A percentile compares a stretch with the other conserved stretches of the same genome.
These are phyloP conservation scores for Brachionus calyciflorus DNA, from an alignment of 1,140 invertebrate species.

Conservation along the genomic window DNA sequence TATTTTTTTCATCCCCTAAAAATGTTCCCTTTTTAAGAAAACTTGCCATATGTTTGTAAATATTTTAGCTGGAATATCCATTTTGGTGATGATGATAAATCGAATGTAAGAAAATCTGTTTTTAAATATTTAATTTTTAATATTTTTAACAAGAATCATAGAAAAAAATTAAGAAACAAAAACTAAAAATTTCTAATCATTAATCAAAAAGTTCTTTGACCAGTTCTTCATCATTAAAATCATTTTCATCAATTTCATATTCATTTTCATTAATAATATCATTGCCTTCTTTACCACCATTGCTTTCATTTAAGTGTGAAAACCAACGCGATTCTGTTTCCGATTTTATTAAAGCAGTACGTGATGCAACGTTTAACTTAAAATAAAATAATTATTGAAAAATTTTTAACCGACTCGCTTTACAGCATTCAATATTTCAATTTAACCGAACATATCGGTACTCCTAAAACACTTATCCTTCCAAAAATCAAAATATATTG, in stretches of 20 bases:
- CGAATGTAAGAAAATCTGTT: too few species aligned
- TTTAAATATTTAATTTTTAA: too few species aligned
- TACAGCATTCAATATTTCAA: too few species aligned
- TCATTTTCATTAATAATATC: slow-evolving; percentile 24
- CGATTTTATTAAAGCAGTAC: slow-evolving; percentile 24
- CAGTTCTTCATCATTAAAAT: slow-evolving; percentile 17
- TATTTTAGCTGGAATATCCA: too few species aligned
- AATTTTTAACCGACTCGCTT: neutral
- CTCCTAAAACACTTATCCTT: too few species aligned
- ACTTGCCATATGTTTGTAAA: too few species aligned
- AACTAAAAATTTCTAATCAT: neutral
- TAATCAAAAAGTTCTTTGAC: slow-evolving; percentile 21
- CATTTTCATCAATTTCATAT: slow-evolving; percentile 26
- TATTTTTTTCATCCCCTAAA: too few species aligned
- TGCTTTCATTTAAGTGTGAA: slow-evolving; percentile 14
- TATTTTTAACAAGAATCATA: too few species aligned
- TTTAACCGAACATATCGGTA: too few species aligned
- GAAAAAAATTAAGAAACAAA: neutral
- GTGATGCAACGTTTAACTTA: slow-evolving; percentile 3
- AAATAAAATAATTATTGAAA: neutral
- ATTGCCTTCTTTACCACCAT: slow-evolving; percentile 25
- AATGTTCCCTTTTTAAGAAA: too few species aligned
- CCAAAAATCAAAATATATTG: too few species aligned
- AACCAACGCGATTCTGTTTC: slow-evolving; percentile 38
- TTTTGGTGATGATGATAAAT: too few species aligned